These are phyloP conservation scores for Mionectes olivaceus DNA, from an alignment of 2,797 vertebrate species.

Conservation along the genomic window DNA sequence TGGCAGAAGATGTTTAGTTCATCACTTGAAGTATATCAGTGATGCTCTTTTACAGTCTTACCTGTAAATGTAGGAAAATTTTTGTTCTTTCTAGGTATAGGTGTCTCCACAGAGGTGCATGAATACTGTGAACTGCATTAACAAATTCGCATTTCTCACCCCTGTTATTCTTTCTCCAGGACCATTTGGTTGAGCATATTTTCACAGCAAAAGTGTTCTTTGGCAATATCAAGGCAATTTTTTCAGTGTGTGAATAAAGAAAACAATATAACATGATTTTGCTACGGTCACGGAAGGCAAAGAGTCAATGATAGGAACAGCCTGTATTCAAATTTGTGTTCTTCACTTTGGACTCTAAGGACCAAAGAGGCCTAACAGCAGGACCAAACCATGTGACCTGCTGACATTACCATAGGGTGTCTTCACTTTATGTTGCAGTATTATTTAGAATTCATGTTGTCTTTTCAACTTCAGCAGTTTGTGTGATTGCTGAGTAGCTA, in stretches of 20 bases:
- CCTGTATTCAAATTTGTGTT: neutral
- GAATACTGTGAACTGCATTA: neutral
- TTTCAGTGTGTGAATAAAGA: neutral
- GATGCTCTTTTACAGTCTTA: neutral
- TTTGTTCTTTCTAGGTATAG: neutral
- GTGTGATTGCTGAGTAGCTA: neutral
- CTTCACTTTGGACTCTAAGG: neutral
- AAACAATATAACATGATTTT: conserved; percentile 4
- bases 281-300: neutral
- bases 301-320: neutral
- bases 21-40: neutral
- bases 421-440: neutral
- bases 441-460: neutral
- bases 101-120: neutral
- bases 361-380: neutral
- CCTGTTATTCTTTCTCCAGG: neutral
- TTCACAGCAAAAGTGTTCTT: neutral
- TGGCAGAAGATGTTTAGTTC: neutral
- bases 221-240: neutral
- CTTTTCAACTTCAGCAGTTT: neutral
- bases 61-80: neutral
- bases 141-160: neutral
- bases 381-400: neutral
- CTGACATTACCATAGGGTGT: neutral
- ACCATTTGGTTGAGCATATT: neutral